Base-by-base conservation (phyloP, 2,888 invertebrate species). In the Nudaria mundana region DNA sequence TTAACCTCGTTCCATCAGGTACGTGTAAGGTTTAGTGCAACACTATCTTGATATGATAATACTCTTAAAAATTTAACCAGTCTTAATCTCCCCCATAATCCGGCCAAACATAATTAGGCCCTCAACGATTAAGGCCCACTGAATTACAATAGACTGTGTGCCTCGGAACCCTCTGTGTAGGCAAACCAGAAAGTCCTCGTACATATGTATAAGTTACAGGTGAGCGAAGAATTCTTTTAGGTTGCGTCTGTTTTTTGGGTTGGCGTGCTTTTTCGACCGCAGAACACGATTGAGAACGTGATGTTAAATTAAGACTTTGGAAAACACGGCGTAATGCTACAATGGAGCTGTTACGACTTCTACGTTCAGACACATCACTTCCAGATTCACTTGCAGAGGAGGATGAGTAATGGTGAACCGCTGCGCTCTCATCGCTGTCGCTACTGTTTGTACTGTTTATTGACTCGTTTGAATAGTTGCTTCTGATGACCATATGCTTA, bases 131-230 rank as follows among this genome's bases (percentile, higher is more conserved):
- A 16, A 85, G 72, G 22, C 87, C 85, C 55, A 66, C 56, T 7
- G 83, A 69, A 20, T 71, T 63, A 48, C 75, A 71, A 63, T 64
- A 76, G 4, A 85, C 84, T 30, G 77, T 63, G 55, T 81, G 91
- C 48, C 92, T 90, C 0, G 95, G 95, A 13, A 95, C 93, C 65
- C 95, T 90, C 71, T 95, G 95, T 1, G 95, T 95, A 5, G 95
- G 95, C 37, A 95, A 81, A 6, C 95, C 95, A 5, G 95, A 95
- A 50, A 95, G 90, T 30, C 95, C 95, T 51, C 93, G 93, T 1
- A 94, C 93, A 75, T 95, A 96, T 5, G 94, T 94, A 75, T 95
- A 95, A 0, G 93, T 91, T 7, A 95, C 93, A 1, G 95, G 95
- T 34, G 94, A 91, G 24, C 96, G 90, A 5, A 95, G 87, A 48